Percentiles rank a stretch among this genome's conserved stretches.
phyloP scores from a whole-genome alignment of 2,888 invertebrate genomes.

The Harpalus rufipes region DNA sequence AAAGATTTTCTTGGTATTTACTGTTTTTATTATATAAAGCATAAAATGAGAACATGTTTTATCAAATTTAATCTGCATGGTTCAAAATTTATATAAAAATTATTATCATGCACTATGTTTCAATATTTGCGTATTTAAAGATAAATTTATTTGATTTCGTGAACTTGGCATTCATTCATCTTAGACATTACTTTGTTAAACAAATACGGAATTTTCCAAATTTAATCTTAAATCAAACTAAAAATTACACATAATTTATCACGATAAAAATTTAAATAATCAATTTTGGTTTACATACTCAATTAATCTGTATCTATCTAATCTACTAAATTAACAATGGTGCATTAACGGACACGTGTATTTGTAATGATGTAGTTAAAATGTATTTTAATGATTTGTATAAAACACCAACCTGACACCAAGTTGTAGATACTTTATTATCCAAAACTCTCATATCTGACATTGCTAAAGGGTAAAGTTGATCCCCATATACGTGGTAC shows the following conservation, averaged over 20 bases:
- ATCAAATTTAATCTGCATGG: background rate
- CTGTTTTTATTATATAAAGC: too few species aligned
- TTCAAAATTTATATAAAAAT: background rate
- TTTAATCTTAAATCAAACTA: background rate
- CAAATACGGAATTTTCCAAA: background rate
- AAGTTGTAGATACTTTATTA: constrained; percentile 86
- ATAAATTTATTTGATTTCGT: background rate
- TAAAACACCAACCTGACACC: constrained; percentile 84
- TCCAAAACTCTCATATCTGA: constrained; percentile 88
- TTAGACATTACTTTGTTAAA: background rate
- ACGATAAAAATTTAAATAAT: constrained; percentile 4
- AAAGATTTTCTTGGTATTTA: too few species aligned
- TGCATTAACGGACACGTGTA: background rate
- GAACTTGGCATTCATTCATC: background rate
- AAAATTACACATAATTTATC: background rate
- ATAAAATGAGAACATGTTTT: too few species aligned
- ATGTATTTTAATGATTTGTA: background rate
- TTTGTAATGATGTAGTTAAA: background rate
- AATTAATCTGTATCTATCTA: background rate
- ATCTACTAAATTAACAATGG: constrained; percentile 3
- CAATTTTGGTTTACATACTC: background rate
- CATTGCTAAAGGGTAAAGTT: constrained; percentile 86
- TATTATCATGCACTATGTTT: background rate
- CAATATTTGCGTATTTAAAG: constrained; percentile 8
- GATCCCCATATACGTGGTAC: constrained; percentile 84